Evolutionary conservation across 2,113 vertebrate species (phyloP).

Genomic region (Dasyornis broadbenti): DNA sequence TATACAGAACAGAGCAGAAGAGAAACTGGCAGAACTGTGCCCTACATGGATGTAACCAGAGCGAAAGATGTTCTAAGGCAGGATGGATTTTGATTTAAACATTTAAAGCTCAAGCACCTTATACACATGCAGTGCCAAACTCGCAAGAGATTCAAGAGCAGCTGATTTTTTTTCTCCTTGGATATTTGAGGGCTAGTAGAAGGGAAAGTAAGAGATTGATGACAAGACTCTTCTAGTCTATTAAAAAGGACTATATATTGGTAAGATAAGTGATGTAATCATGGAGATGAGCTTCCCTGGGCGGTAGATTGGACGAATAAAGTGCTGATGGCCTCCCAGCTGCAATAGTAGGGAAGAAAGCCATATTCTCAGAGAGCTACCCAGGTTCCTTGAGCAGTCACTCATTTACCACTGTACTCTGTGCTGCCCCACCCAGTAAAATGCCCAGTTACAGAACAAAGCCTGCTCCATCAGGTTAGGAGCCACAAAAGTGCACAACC

Average conservation of each 20-base stretch:
- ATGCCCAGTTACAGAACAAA: neutral
- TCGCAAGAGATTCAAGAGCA: neutral
- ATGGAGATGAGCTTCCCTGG: neutral
- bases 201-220: neutral
- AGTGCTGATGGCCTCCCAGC: neutral
- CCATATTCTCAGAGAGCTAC: neutral
- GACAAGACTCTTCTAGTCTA: neutral
- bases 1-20: neutral
- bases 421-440: neutral
- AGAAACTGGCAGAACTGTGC: neutral
- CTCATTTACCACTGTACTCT: neutral
- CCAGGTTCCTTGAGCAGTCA: neutral
- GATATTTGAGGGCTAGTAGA: neutral
- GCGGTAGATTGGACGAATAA: neutral
- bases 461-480: neutral
- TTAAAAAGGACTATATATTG: too few relatives aligned
- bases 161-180: neutral
- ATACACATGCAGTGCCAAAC: neutral
- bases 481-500: neutral
- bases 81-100: neutral
- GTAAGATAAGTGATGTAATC: neutral
- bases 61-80: rapidly evolving
- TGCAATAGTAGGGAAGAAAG: neutral
- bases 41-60: neutral
- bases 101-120: neutral